Conservation (phyloP, 2,113 vertebrate species). For the Eulemur rufifrons region DNA sequence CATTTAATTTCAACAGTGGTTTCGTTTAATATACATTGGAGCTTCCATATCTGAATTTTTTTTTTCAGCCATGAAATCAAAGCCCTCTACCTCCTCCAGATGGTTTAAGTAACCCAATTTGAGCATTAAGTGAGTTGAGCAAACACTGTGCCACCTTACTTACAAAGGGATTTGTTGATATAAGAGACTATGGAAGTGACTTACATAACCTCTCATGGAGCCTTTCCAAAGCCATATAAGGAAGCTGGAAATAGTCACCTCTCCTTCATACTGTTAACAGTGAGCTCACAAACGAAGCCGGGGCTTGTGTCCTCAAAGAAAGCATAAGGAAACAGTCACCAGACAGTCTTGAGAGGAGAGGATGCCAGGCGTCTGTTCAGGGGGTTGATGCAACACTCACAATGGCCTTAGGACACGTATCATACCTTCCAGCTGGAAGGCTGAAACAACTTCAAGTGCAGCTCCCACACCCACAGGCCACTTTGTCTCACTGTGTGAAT, state of each 20-base stretch:
- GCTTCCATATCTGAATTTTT: not conserved
- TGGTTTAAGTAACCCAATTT: not conserved
- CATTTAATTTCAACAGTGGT: not conserved
- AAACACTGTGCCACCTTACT: not conserved
- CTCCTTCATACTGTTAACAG: conserved; percentile 20
- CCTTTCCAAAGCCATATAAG: conserved; percentile 52
- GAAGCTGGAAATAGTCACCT: conserved; percentile 39
- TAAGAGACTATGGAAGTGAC: conserved; percentile 24
- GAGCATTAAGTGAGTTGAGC: not conserved
- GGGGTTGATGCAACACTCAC: not conserved
- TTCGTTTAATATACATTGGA: not conserved
- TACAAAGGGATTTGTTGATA: conserved; percentile 13
- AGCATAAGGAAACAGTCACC: not conserved
- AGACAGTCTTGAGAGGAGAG: not conserved
- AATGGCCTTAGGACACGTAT: not conserved
- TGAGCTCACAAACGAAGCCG: conserved; percentile 9
- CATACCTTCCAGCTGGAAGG: not conserved
- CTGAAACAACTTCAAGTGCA: not conserved
- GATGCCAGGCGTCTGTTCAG: not conserved
- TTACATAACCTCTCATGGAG: conserved; percentile 18
- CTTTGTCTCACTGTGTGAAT: not conserved
- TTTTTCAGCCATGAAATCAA: conserved; percentile 10
- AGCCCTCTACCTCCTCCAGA: conserved; percentile 34
- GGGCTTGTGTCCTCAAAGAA: conserved; percentile 17
- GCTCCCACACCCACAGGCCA: not conserved